Conservation (phyloP, 2,113 vertebrate genomes). For the Vidua chalybeata region DNA sequence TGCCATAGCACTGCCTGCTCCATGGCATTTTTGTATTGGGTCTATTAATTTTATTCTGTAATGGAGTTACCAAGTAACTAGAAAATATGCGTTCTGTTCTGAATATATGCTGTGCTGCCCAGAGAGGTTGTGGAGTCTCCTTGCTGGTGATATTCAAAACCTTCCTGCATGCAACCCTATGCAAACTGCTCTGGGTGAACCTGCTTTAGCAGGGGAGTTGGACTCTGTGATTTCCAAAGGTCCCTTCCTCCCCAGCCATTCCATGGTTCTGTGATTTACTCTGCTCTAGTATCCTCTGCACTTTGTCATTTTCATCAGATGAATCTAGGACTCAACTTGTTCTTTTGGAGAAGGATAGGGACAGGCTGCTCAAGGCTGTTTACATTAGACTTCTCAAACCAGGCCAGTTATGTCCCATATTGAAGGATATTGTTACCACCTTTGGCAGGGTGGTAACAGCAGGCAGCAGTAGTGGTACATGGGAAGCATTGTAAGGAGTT, state of each 20-base stretch:
- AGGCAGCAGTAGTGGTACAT: neutral
- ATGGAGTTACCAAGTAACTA: neutral
- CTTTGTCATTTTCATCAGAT: neutral
- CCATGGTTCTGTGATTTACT: neutral
- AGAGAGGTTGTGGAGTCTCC: neutral
- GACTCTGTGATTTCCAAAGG: neutral
- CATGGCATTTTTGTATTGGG: neutral
- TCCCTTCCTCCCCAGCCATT: neutral
- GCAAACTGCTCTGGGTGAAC: neutral
- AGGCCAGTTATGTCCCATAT: neutral
- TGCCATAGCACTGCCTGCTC: neutral
- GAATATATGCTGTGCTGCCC: neutral
- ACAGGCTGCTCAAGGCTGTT: neutral
- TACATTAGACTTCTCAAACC: neutral
- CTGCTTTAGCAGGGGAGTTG: neutral
- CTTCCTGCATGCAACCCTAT: neutral
- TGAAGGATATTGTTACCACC: neutral
- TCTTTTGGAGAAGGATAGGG: neutral
- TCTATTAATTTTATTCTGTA: neutral
- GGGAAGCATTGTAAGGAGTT: fast-evolving
- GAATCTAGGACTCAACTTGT: neutral
- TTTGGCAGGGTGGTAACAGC: neutral
- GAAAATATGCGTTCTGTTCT: neutral
- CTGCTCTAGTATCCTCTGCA: neutral
- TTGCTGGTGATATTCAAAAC: neutral